Evolutionary conservation across 2,797 vertebrate genomes (phyloP).

Genomic region (Gadopsis marmoratus): DNA sequence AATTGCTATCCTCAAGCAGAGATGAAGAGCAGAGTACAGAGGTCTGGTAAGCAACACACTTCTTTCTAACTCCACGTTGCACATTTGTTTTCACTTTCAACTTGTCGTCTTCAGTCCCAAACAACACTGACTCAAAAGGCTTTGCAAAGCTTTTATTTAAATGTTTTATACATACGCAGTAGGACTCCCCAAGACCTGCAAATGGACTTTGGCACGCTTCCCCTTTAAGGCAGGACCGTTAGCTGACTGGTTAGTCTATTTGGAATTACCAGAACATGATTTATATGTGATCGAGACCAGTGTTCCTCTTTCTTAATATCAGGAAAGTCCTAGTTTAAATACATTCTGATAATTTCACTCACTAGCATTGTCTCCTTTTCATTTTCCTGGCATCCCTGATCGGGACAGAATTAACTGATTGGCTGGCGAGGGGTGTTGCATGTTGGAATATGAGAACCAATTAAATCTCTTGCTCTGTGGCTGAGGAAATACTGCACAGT

Average conservation of each 20-base stretch:
- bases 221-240: background rate
- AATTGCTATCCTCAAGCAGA: background rate
- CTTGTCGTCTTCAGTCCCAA: background rate
- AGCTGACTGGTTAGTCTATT: background rate
- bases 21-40: background rate
- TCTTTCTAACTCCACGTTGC: background rate
- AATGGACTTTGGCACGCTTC: background rate
- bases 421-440: background rate
- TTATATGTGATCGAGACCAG: background rate
- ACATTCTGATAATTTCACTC: constrained; percentile 13
- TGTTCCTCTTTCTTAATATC: background rate
- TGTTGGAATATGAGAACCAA: constrained; percentile 35
- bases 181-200: background rate
- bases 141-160: background rate
- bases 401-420: constrained; percentile 23
- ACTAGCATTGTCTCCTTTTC: background rate
- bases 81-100: no score
- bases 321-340: constrained; percentile 8
- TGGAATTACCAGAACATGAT: constrained; percentile 3
- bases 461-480: constrained; percentile 25
- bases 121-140: background rate
- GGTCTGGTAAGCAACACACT: background rate
- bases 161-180: background rate
- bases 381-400: constrained; percentile 22
- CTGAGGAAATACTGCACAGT: constrained; percentile 34